Evolutionary conservation across 2,888 invertebrate species (phyloP).

Genomic region (Laspeyria flexula): DNA sequence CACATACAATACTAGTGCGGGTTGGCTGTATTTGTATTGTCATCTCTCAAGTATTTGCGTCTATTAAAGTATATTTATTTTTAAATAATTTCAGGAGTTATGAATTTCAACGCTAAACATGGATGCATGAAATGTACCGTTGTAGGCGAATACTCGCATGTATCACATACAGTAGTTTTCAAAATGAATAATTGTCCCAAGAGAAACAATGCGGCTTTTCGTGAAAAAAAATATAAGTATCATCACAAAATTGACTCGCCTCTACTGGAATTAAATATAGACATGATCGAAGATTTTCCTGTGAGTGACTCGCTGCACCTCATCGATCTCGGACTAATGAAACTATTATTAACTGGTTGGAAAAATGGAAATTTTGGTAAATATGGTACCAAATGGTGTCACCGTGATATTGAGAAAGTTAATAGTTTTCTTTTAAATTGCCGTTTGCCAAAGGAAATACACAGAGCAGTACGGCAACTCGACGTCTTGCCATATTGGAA

Average conservation of each 20-base stretch:
- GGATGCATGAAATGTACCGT: slow-evolving; percentile 37
- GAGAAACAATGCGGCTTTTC: too few species aligned
- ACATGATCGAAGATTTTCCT: slow-evolving; percentile 36
- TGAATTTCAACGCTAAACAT: slow-evolving; percentile 31
- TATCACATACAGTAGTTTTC: slow-evolving; percentile 31
- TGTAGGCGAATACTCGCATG: slow-evolving; percentile 41
- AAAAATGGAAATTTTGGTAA: slow-evolving; percentile 12
- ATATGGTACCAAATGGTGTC: neutral
- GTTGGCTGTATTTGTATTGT: too few species aligned
- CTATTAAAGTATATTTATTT: neutral
- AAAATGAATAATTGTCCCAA: neutral
- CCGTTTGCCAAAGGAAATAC: too few species aligned
- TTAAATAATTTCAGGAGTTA: slow-evolving; percentile 18
- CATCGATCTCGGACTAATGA: slow-evolving; percentile 34
- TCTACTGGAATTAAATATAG: slow-evolving; percentile 15
- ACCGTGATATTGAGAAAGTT: too few species aligned
- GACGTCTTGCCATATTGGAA: too few species aligned
- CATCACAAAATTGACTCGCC: slow-evolving; percentile 19
- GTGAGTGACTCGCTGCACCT: slow-evolving; percentile 20
- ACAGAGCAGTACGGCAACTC: too few species aligned
- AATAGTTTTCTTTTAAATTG: too few species aligned
- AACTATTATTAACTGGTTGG: slow-evolving; percentile 26
- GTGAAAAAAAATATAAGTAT: neutral
- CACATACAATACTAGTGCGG: too few species aligned
- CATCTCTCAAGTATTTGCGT: too few species aligned